These are phyloP conservation scores for Lasioglossum calceatum DNA, from an alignment of 2,888 invertebrate species.

Conservation along the genomic window DNA sequence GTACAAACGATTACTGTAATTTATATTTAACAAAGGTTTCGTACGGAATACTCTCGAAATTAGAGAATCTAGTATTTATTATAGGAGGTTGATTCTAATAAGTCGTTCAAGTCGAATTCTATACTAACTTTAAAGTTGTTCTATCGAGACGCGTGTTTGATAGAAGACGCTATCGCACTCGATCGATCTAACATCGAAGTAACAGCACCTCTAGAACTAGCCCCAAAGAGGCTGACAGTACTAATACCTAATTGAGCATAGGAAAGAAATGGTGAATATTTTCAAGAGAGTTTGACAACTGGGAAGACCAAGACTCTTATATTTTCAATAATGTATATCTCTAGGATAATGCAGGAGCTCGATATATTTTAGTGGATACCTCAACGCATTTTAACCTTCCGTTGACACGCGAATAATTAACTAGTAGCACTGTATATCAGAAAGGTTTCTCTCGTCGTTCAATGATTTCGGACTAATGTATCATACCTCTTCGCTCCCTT, in stretches of 20 bases:
- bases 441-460: background rate
- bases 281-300: conserved; percentile 15
- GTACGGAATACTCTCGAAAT: background rate
- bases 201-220: conserved; percentile 56
- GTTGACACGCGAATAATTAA: conserved; percentile 33
- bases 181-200: background rate
- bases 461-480: background rate
- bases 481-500: background rate
- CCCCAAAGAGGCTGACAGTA: conserved; percentile 69
- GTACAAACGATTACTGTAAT: conserved; percentile 21
- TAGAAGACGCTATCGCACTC: background rate
- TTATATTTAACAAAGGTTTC: background rate
- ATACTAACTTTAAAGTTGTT: background rate
- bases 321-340: conserved; percentile 36
- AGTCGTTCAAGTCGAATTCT: background rate
- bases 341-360: conserved; percentile 16
- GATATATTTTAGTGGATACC: conserved; percentile 15
- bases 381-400: conserved; percentile 37
- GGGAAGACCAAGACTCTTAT: conserved; percentile 21
- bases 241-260: conserved; percentile 51
- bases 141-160: background rate
- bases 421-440: background rate
- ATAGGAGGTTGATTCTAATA: background rate
- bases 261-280: conserved; percentile 25
- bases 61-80: conserved; percentile 18